Evolutionary conservation across 2,113 vertebrate species (phyloP), one percentile per base, ranked within the genome.

Genomic region (Mobula birostris): DNA sequence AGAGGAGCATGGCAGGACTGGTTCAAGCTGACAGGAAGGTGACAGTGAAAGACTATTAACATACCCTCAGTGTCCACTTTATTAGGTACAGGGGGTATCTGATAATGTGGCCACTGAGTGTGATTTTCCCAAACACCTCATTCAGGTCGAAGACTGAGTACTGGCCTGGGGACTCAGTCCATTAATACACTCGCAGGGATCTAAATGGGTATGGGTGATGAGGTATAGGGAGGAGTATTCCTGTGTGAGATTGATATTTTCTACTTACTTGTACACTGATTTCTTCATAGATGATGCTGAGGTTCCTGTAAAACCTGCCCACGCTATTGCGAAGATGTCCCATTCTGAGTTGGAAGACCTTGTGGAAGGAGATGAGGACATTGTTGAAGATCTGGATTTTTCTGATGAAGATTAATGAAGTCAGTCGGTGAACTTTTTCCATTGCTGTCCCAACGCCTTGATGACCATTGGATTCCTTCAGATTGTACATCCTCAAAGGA

Each of bases 301-400:
- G 74, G 70, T 1, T 17, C n/a, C 48, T 32, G 21, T 48, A 92
- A 95, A 95, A 85, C 32, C 79, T 48, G 96, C 95, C 14, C 12
- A 19, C 32, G 66, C 24, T 15, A 94, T 95, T 93, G 96, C 96
- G 94, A 95, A 96, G 95, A 96, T 98, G 95, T 96, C 97, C 0
- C 96, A 95, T 0, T 91, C 96, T 0, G 97, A 98, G 95, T 97
- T 99, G 48, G 94, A 97, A 72, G 96, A 95, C 94, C 97, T 99
- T 94, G 98, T 98, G 0, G 96, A 96, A 94, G 98, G 98, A 36
- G 97, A 96, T 0, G 97, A 98, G 56, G 98, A 99, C n/a, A 0
- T 98, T 5, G 97, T 99, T 94, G 97, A 98, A 95, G 98, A 99
- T 94, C 96, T 99, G 77, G 95, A 97, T 94, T 96, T 99, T 79